These are phyloP conservation scores for Drosophila yooni DNA, from an alignment of 2,888 invertebrate genomes.

Conservation along the genomic window DNA sequence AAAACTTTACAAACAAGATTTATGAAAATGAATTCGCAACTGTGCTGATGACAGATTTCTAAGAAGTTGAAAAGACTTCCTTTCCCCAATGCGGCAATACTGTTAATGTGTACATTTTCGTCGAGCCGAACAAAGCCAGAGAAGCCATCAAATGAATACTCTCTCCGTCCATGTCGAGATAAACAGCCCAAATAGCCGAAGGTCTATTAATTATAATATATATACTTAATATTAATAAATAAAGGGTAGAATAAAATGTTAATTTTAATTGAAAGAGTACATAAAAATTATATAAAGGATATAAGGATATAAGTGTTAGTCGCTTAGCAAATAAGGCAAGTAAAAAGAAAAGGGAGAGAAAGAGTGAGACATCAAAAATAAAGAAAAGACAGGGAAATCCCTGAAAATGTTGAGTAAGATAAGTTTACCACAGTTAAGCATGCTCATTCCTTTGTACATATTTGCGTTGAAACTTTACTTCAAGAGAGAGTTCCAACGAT, in stretches of 20 bases:
- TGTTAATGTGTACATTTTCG: background rate
- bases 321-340: background rate
- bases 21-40: constrained; percentile 7
- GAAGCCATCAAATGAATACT: background rate
- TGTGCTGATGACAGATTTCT: background rate
- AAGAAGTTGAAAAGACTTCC: background rate
- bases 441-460: background rate
- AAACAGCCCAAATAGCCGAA: background rate
- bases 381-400: background rate
- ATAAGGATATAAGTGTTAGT: background rate
- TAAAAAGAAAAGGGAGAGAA: background rate
- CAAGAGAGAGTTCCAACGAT: background rate
- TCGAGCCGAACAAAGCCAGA: background rate
- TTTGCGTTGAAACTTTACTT: background rate
- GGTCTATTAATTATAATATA: background rate
- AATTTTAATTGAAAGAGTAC: background rate
- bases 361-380: background rate
- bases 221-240: background rate
- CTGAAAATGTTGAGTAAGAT: background rate
- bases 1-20: constrained; percentile 10
- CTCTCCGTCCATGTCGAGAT: background rate
- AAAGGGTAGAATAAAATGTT: background rate
- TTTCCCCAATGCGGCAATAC: background rate
- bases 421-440: background rate
- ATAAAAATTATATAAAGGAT: background rate